phyloP scores from a whole-genome alignment of 2,888 invertebrate genomes.

The Troides aeacus region DNA sequence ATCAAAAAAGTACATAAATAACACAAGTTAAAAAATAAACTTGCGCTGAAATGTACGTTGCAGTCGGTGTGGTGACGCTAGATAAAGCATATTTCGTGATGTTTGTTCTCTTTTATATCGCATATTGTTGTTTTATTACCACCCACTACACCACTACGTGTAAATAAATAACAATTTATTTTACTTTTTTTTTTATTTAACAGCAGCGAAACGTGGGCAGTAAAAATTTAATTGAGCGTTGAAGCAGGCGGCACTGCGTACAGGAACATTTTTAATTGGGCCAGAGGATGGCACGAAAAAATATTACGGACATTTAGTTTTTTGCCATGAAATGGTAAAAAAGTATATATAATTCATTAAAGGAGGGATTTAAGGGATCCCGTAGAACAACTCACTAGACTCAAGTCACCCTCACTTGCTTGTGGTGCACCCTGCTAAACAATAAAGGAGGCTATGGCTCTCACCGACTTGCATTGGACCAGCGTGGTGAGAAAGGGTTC shows the following conservation, averaged over 20 bases:
- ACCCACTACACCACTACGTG: not conserved
- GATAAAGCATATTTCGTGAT: slow-evolving; percentile 10
- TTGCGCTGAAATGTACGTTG: not conserved
- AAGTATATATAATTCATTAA: no score
- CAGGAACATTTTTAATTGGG: not conserved
- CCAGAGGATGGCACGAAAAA: not conserved
- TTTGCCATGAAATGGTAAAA: not conserved
- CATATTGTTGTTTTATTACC: slow-evolving; percentile 18
- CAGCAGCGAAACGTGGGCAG: slow-evolving; percentile 12
- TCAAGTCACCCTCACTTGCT: no score
- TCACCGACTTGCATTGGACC: no score
- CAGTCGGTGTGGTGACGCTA: not conserved
- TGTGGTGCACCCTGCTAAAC: no score
- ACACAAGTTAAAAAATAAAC: not conserved
- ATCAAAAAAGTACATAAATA: not conserved
- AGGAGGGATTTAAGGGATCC: no score
- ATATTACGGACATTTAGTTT: not conserved
- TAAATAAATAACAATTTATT: slow-evolving; percentile 8
- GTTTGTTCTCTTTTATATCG: slow-evolving; percentile 2
- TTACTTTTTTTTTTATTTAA: slow-evolving; percentile 8
- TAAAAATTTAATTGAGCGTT: slow-evolving; percentile 22
- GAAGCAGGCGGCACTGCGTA: not conserved
- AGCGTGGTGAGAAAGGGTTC: no score
- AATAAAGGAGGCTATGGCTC: no score
- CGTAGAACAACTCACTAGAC: no score